Evolutionary conservation across 2,888 invertebrate genomes (phyloP).

Genomic region (Hymenopus coronatus): DNA sequence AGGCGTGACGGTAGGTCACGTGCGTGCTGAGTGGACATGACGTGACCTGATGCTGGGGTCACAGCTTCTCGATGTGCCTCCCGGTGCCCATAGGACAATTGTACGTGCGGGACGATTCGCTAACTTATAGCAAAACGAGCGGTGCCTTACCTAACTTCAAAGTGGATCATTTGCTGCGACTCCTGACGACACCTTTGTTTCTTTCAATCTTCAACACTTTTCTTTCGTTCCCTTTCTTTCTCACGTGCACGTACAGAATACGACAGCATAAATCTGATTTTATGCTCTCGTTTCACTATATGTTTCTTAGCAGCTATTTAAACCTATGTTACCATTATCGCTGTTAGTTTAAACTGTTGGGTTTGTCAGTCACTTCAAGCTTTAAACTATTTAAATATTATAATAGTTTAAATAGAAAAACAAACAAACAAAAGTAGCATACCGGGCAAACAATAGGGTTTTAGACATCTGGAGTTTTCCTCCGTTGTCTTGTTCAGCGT

Average conservation of each 20-base stretch:
- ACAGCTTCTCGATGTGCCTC: not conserved
- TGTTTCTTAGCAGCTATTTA: no score
- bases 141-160: not conserved
- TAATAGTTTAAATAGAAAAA: no score
- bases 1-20: slow-evolving; percentile 11
- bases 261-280: not conserved
- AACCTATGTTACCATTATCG: no score
- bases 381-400: no score
- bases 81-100: not conserved
- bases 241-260: not conserved
- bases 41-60: slow-evolving; percentile 4
- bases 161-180: not conserved
- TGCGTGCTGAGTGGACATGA: slow-evolving; percentile 21
- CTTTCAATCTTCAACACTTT: not conserved
- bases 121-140: not conserved
- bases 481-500: no score
- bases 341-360: no score
- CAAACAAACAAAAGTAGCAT: no score
- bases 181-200: not conserved
- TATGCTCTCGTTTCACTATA: no score
- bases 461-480: no score
- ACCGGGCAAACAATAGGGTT: no score
- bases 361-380: no score
- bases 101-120: not conserved
- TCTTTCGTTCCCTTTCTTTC: not conserved